Conservation (phyloP, 2,113 vertebrate species). For the Phycodurus eques region DNA sequence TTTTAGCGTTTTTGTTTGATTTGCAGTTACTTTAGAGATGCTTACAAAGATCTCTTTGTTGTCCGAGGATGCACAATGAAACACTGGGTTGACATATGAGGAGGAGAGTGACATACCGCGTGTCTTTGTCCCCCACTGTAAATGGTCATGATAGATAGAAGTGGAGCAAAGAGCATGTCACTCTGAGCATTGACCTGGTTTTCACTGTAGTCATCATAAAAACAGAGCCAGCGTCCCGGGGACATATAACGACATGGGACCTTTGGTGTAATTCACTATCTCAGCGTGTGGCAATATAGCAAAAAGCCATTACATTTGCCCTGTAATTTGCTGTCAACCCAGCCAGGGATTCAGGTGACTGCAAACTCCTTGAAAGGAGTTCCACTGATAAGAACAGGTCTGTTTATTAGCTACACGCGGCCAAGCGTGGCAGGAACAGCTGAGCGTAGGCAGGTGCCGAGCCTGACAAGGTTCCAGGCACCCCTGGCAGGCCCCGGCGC, state of each 20-base stretch:
- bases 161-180: constrained; percentile 60
- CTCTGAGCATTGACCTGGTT: constrained; percentile 71
- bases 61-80: constrained; percentile 9
- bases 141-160: constrained; percentile 65
- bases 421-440: constrained; percentile 63
- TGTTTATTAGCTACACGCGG: constrained; percentile 68
- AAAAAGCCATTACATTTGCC: constrained; percentile 70
- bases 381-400: constrained; percentile 68
- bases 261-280: constrained; percentile 69
- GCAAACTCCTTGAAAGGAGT: constrained; percentile 65
- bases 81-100: constrained; percentile 16
- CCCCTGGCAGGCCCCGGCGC: constrained; percentile 60
- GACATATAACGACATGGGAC: constrained; percentile 68
- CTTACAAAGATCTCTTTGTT: constrained; percentile 7
- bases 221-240: constrained; percentile 61
- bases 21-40: constrained; percentile 3
- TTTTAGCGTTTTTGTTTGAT: constrained; percentile 4
- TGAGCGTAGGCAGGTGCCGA: constrained; percentile 67
- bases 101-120: constrained; percentile 44
- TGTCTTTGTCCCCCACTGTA: constrained; percentile 56
- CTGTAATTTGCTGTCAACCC: constrained; percentile 64
- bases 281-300: constrained; percentile 63
- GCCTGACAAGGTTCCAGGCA: constrained; percentile 48
- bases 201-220: constrained; percentile 71
- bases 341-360: constrained; percentile 67